Base-by-base conservation (phyloP, 2,797 vertebrate genomes). In the Cichlasoma orientale region DNA sequence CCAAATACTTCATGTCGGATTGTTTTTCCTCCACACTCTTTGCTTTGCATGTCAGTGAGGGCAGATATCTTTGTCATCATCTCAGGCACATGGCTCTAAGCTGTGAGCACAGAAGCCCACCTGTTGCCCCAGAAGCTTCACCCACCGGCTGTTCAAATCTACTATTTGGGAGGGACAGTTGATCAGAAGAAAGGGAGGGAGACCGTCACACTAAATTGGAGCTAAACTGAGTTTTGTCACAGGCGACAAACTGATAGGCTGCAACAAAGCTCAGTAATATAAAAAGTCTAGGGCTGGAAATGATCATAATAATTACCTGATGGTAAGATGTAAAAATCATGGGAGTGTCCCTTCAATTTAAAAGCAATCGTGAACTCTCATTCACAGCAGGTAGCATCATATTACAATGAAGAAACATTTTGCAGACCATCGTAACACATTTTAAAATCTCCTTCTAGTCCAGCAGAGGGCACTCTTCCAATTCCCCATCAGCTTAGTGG, bases 401-500 rank as follows among this genome's bases (percentile, higher is more conserved):
- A 27, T 66, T 66, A 66, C 27, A 66, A 27, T 12, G 12, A 41
- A 41, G 1, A 10, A 66, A 27, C 38, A 27, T 66, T 66, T 25
- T 27, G 38, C 38, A 47, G 23, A 9, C 21, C 25, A 18, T 47
- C 44, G 47, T 23, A 18, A 66, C 23, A 18, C 59, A 63, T 44
- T 44, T 66, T 8, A 10, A 66, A 25, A 66, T 41, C 3, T 9
- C 38, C 12, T 10, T 41, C 38, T 3, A 3, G 47, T 56, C 79
- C 79, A 76, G 53, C 68, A 81, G 79, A 66, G 74, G 74, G 79
- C 41, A 18, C 55, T 29, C 25, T 58, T n/a, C 59, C 21, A 38
- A 55, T 18, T 23, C 11, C 10, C 5, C 31, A 18, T 56, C 53
- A 69, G 61, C n/a, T 56, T 33, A n/a, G 21, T 21, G 21, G 7